Conservation (phyloP, 2,888 invertebrate species). For the Pediacus dermestoides region DNA sequence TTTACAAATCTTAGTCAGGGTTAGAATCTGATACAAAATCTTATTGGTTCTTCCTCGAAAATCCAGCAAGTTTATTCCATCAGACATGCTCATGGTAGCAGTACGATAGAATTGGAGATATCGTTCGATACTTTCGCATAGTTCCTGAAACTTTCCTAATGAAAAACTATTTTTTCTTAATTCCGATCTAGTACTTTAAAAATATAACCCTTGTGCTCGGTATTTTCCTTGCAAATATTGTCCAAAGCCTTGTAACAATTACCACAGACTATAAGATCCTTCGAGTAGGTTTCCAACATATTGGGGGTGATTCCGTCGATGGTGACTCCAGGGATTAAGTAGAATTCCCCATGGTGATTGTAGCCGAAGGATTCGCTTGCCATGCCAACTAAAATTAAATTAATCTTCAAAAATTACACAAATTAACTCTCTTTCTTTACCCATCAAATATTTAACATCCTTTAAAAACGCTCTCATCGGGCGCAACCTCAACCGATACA, state of each 20-base stretch:
- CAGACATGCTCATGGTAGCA: constrained; percentile 38
- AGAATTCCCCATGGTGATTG: constrained; percentile 35
- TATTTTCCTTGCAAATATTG: constrained; percentile 37
- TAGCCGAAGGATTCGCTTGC: constrained; percentile 41
- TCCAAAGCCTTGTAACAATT: constrained; percentile 43
- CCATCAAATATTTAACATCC: constrained; percentile 41
- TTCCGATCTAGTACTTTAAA: constrained; percentile 37
- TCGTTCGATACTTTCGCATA: constrained; percentile 58
- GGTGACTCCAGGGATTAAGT: constrained; percentile 34
- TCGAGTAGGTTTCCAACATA: constrained; percentile 36
- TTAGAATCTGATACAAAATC: constrained; percentile 54
- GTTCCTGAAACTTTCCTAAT: constrained; percentile 59
- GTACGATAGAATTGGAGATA: constrained; percentile 61
- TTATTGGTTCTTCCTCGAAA: constrained; percentile 50
- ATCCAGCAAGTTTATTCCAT: constrained; percentile 34
- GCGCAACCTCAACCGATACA: constrained; percentile 28
- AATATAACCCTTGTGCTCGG: constrained; percentile 41
- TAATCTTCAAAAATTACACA: constrained; percentile 1
- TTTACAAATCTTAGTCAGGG: constrained; percentile 56
- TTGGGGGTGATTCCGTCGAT: constrained; percentile 40
- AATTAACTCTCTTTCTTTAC: constrained; percentile 17
- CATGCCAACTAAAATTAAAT: constrained; percentile 43
- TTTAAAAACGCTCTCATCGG: constrained; percentile 35
- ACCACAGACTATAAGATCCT: constrained; percentile 40
- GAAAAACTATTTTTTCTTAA: too few species aligned